Evolutionary conservation across 2,797 vertebrate species (phyloP).

Genomic region (Pelodytes ibericus): DNA sequence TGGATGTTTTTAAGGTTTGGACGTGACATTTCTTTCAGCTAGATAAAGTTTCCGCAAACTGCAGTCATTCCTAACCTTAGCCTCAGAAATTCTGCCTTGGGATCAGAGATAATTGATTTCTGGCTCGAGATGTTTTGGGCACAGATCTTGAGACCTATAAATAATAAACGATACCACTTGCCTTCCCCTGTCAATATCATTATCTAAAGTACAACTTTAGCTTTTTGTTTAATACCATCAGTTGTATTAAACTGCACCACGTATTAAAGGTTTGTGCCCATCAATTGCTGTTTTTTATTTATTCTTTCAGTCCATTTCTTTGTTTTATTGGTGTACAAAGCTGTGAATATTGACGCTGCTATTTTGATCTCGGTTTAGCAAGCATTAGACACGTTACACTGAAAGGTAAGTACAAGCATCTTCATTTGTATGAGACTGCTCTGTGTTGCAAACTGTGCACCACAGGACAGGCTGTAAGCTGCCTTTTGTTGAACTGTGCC

Average conservation of each 20-base stretch:
- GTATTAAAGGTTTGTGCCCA: too few relatives aligned
- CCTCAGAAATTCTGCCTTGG: slow-evolving; percentile 39
- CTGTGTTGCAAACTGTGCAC: background rate
- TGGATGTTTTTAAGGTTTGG: slow-evolving; percentile 13
- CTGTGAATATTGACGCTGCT: too few relatives aligned
- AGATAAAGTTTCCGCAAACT: slow-evolving; percentile 37
- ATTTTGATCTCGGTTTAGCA: too few relatives aligned
- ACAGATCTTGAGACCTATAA: slow-evolving; percentile 31
- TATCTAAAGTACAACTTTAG: slow-evolving; percentile 23
- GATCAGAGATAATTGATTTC: slow-evolving; percentile 49
- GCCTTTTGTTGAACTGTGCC: background rate
- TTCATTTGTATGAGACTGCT: background rate
- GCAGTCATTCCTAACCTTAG: slow-evolving; percentile 41
- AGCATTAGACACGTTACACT: background rate
- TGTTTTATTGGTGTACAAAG: too few relatives aligned
- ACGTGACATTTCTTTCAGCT: slow-evolving; percentile 46
- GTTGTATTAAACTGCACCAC: background rate
- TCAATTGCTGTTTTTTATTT: background rate
- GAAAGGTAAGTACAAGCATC: background rate
- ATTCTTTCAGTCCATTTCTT: background rate
- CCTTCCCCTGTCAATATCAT: slow-evolving; percentile 22
- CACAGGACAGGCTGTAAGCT: background rate
- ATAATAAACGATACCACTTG: slow-evolving; percentile 36
- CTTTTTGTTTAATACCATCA: background rate
- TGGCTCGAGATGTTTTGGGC: slow-evolving; percentile 48